Evolutionary conservation across 1,140 invertebrate species (phyloP).

Genomic region (Popillia japonica): DNA sequence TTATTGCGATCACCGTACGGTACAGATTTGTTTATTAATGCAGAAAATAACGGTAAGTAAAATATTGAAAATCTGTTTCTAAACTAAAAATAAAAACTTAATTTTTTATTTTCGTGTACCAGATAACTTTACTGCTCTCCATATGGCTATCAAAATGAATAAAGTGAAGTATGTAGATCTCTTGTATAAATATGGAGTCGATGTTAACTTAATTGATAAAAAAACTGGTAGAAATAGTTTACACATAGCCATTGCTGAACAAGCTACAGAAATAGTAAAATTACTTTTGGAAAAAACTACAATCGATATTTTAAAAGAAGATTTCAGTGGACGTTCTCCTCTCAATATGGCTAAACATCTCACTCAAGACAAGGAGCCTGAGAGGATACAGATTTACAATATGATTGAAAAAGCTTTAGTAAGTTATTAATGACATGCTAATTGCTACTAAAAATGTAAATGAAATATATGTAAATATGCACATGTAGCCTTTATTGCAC

Average conservation of each 20-base stretch:
- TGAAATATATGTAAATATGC: too few relatives aligned
- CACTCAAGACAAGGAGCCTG: slow-evolving; percentile 33
- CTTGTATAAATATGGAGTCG: slow-evolving; percentile 61
- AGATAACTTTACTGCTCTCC: slow-evolving; percentile 64
- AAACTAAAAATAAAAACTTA: too few relatives aligned
- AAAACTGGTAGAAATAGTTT: slow-evolving; percentile 67
- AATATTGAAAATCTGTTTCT: too few relatives aligned
- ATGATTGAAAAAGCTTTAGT: slow-evolving; percentile 50
- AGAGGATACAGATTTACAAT: slow-evolving; percentile 43
- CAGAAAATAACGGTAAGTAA: slow-evolving; percentile 57
- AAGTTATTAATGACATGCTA: slow-evolving; percentile 38
- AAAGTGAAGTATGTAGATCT: slow-evolving; percentile 62
- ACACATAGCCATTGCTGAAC: slow-evolving; percentile 66
- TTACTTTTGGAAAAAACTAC: slow-evolving; percentile 61
- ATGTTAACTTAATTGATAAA: slow-evolving; percentile 63
- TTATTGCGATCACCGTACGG: slow-evolving; percentile 43
- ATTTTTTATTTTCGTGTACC: slow-evolving; percentile 40
- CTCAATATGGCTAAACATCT: slow-evolving; percentile 46
- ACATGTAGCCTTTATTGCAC: too few relatives aligned
- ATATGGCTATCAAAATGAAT: slow-evolving; percentile 64
- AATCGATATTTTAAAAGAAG: slow-evolving; percentile 43
- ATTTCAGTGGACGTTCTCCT: slow-evolving; percentile 48
- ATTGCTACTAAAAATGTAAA: too few relatives aligned
- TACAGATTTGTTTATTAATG: slow-evolving; percentile 51
- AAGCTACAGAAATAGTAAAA: slow-evolving; percentile 62